Conservation (phyloP, 2,888 invertebrate species). For the Aphrophora alni region DNA sequence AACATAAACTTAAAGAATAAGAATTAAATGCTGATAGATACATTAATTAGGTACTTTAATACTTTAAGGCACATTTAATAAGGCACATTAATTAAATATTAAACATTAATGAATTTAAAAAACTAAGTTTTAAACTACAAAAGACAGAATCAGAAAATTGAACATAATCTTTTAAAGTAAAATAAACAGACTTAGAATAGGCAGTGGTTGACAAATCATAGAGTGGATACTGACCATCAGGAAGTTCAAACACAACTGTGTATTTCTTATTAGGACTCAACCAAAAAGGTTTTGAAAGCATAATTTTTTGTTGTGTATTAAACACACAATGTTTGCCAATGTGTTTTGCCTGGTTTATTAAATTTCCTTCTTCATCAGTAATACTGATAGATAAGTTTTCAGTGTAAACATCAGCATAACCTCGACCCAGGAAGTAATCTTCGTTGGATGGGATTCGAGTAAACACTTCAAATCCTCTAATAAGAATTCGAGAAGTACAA, state of each 20-base stretch:
- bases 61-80: background rate
- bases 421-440: slow-evolving; percentile 30
- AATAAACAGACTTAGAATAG: slow-evolving; percentile 39
- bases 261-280: slow-evolving; percentile 45
- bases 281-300: slow-evolving; percentile 58
- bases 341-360: slow-evolving; percentile 56
- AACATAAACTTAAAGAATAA: too few relatives aligned
- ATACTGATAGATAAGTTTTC: slow-evolving; percentile 60
- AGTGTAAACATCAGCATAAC: slow-evolving; percentile 53
- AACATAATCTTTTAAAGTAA: slow-evolving; percentile 36
- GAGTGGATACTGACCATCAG: slow-evolving; percentile 45
- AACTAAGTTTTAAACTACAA: slow-evolving; percentile 29
- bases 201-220: slow-evolving; percentile 40
- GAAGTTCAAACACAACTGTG: slow-evolving; percentile 42
- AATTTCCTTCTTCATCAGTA: slow-evolving; percentile 58
- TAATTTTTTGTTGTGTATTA: slow-evolving; percentile 59
- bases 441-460: slow-evolving; percentile 51
- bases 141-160: slow-evolving; percentile 16
- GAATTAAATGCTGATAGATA: too few relatives aligned
- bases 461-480: slow-evolving; percentile 56
- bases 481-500: slow-evolving; percentile 58
- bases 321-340: slow-evolving; percentile 59
- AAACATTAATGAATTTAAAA: slow-evolving; percentile 35
- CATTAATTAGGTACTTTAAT: background rate
- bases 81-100: slow-evolving; percentile 14